Percentiles rank a stretch among this genome's conserved stretches.
Evolutionary conservation across 2,113 vertebrate species (phyloP).

Genomic region (Oryzias melastigma): DNA sequence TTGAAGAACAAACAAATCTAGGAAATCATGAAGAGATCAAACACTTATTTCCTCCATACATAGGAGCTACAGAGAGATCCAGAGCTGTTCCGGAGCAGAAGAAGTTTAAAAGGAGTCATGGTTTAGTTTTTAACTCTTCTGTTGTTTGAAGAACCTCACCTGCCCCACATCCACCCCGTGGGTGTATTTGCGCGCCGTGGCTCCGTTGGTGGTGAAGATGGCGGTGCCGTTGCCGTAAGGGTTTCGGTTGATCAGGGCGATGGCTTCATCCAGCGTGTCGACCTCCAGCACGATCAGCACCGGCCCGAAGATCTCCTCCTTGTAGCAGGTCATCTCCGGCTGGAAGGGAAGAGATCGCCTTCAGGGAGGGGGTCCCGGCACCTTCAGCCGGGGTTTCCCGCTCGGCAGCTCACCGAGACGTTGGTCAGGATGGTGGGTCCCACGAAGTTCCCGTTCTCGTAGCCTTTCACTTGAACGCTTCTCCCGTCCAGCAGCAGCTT

Average conservation of each 20-base stretch:
- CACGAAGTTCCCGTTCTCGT: constrained; percentile 97
- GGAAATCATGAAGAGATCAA: too few relatives aligned
- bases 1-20: too few relatives aligned
- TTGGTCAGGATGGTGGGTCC: constrained; percentile 90
- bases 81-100: too few relatives aligned
- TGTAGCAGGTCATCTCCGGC: constrained; percentile 94
- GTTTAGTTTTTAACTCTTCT: too few relatives aligned
- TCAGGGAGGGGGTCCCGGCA: too few relatives aligned
- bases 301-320: constrained; percentile 95
- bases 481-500: constrained; percentile 91
- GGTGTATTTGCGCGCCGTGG: constrained; percentile 93
- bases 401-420: constrained; percentile 80
- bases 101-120: too few relatives aligned
- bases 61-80: too few relatives aligned
- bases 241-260: constrained; percentile 89
- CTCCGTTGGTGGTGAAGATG: constrained; percentile 96
- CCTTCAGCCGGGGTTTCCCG: too few relatives aligned
- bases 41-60: too few relatives aligned
- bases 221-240: constrained; percentile 97
- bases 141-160: too few relatives aligned
- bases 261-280: constrained; percentile 88
- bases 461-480: constrained; percentile 90
- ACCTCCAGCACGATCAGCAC: constrained; percentile 91
- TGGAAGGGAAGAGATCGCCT: constrained; percentile 51
- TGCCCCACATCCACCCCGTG: constrained; percentile 94